Percentiles rank a stretch among this genome's conserved stretches.
Evolutionary conservation across 2,888 invertebrate species (phyloP).

Genomic region (Atethmia centrago): DNA sequence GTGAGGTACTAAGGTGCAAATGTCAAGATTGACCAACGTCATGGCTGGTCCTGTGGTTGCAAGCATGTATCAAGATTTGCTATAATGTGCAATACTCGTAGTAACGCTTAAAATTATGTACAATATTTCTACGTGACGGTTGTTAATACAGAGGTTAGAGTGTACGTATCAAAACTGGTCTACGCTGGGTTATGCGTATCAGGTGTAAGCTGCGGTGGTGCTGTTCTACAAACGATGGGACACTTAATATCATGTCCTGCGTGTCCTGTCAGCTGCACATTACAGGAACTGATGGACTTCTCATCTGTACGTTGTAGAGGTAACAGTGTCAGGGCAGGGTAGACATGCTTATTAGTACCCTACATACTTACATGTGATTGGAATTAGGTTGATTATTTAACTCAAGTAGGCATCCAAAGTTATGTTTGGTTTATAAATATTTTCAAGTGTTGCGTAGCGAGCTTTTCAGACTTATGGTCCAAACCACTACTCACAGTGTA

Average conservation of each 20-base stretch:
- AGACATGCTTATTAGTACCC: not conserved
- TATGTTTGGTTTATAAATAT: not conserved
- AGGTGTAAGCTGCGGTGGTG: too few relatives aligned
- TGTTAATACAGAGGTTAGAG: not conserved
- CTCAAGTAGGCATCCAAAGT: not conserved
- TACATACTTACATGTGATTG: not conserved
- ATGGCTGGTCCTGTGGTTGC: not conserved
- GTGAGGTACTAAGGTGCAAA: not conserved
- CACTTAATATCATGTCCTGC: too few relatives aligned
- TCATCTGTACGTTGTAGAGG: constrained; percentile 25
- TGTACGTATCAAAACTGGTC: constrained; percentile 28
- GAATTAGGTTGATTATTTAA: constrained; percentile 1
- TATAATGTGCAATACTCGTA: too few relatives aligned
- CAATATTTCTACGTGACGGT: not conserved
- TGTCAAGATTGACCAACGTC: not conserved
- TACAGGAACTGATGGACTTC: too few relatives aligned
- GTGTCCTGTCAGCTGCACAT: too few relatives aligned
- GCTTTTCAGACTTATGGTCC: not conserved
- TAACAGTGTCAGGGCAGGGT: constrained; percentile 27
- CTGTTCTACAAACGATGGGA: too few relatives aligned
- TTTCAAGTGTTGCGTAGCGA: not conserved
- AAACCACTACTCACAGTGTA: not conserved
- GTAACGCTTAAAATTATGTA: too few relatives aligned
- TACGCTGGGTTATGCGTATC: constrained; percentile 8
- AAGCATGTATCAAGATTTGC: not conserved